Conservation (phyloP, 2,888 invertebrate genomes). For the Hyppa rectilinea region DNA sequence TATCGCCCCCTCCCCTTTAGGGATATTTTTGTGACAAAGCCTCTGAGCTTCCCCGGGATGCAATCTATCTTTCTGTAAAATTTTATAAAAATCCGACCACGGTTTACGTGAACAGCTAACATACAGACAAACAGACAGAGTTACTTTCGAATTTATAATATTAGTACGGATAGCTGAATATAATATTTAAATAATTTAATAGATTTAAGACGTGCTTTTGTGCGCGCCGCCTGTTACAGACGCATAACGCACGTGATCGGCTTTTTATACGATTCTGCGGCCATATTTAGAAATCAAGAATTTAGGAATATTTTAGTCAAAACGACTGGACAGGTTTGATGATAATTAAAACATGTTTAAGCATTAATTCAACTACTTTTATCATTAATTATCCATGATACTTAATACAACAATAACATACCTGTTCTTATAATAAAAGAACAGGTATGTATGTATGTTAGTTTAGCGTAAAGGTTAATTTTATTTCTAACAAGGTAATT, state of each 20-base stretch:
- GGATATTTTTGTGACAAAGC: no score
- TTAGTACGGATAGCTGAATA: no score
- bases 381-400: constrained; percentile 3
- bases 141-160: no score
- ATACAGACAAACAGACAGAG: no score
- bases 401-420: neutral
- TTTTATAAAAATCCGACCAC: no score
- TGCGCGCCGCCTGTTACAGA: constrained; percentile 4
- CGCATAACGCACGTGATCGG: neutral
- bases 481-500: neutral
- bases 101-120: no score
- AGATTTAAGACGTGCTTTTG: neutral
- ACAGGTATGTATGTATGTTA: no score
- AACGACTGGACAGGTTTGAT: constrained; percentile 10
- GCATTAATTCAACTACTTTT: constrained; percentile 12
- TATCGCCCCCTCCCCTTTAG: no score
- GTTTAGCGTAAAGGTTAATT: neutral
- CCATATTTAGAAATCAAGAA: constrained; percentile 2
- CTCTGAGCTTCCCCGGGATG: no score
- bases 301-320: constrained; percentile 18
- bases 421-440: neutral
- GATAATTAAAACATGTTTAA: constrained; percentile 17
- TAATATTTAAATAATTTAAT: neutral
- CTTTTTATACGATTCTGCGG: constrained; percentile 24
- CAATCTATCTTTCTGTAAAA: no score